These are phyloP conservation scores for Eueides isabella DNA, from an alignment of 1,140 invertebrate genomes.

Conservation along the genomic window DNA sequence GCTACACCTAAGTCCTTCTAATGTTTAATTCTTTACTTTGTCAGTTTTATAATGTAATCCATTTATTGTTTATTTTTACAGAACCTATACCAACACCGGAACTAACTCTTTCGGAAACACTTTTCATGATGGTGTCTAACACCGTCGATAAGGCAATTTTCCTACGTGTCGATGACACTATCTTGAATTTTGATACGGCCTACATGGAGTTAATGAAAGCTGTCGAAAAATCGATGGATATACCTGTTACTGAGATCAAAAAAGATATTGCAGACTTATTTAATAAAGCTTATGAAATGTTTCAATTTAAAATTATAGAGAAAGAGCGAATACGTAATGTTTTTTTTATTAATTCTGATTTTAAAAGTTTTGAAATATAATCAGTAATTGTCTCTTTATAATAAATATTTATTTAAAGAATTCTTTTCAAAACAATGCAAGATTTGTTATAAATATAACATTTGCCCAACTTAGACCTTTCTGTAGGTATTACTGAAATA, in stretches of 20 bases:
- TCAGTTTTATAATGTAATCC: not conserved
- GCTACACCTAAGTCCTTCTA: not conserved
- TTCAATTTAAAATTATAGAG: slow-evolving; percentile 64
- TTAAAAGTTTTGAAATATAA: not conserved
- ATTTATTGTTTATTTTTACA: slow-evolving; percentile 35
- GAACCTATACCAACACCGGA: slow-evolving; percentile 65
- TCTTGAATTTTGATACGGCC: slow-evolving; percentile 64
- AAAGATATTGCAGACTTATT: slow-evolving; percentile 64
- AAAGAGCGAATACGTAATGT: slow-evolving; percentile 63
- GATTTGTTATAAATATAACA: too few species aligned
- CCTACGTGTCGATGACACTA: slow-evolving; percentile 52
- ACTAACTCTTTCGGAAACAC: slow-evolving; percentile 58
- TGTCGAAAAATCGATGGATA: slow-evolving; percentile 72
- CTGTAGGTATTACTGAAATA: too few species aligned
- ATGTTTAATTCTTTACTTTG: too few species aligned
- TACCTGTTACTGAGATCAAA: slow-evolving; percentile 65
- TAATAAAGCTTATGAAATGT: slow-evolving; percentile 58
- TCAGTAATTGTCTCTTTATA: too few species aligned
- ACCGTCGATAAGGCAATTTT: slow-evolving; percentile 71
- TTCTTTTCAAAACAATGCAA: too few species aligned
- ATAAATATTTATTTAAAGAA: too few species aligned
- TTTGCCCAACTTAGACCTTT: too few species aligned
- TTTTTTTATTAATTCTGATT: not conserved
- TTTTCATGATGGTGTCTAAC: slow-evolving; percentile 58
- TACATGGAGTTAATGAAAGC: slow-evolving; percentile 66